phyloP scores from a whole-genome alignment of 2,113 vertebrate species.

The Colistium nudipinnis region DNA sequence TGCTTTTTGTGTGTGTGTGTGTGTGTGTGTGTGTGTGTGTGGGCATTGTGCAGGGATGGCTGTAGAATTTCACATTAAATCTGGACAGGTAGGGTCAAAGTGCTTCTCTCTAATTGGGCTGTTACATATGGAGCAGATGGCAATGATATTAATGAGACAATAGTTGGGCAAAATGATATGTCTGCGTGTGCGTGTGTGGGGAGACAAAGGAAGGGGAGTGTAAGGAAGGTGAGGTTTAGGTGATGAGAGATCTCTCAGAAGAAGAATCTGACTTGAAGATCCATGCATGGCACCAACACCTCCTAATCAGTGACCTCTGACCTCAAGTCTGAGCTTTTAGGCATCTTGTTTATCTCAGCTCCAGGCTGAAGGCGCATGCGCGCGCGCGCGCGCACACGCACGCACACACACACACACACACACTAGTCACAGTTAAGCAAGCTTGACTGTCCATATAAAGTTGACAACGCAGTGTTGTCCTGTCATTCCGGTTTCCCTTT shows the following conservation, averaged over 20 bases:
- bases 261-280: neutral
- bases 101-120: constrained; percentile 73
- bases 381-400: neutral
- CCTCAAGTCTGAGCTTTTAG: constrained; percentile 24
- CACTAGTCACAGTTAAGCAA: neutral
- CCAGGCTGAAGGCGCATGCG: neutral
- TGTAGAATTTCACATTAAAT: constrained; percentile 59
- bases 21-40: neutral
- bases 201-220: constrained; percentile 29
- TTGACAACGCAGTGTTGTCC: neutral
- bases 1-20: too few relatives aligned
- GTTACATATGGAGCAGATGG: constrained; percentile 74
- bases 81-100: constrained; percentile 76
- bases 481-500: neutral
- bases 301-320: constrained; percentile 44
- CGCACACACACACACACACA: constrained; percentile 7
- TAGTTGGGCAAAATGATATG: constrained; percentile 1
- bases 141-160: constrained; percentile 62
- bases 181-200: neutral
- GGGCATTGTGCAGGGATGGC: neutral
- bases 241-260: constrained; percentile 49
- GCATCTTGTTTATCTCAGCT: constrained; percentile 25
- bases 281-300: constrained; percentile 16
- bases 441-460: neutral
- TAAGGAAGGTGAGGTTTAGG: constrained; percentile 37